phyloP scores from a whole-genome alignment of 2,113 vertebrate genomes.

The Channa maculata region DNA sequence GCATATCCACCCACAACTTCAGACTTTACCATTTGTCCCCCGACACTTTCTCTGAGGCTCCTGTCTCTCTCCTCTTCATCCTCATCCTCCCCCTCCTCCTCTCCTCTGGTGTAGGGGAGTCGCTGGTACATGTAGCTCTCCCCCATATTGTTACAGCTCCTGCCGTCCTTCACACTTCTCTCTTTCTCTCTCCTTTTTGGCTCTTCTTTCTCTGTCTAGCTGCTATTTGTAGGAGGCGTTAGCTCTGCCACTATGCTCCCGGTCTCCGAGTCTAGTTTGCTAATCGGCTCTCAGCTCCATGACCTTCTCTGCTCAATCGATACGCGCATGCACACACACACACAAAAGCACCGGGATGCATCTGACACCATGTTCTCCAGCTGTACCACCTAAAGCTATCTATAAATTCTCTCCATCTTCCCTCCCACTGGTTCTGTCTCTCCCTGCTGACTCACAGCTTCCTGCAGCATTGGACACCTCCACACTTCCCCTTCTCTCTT shows the following conservation, averaged over 20 bases:
- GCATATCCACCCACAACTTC: slow-evolving; percentile 30
- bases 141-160: slow-evolving; percentile 64
- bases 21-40: slow-evolving; percentile 73
- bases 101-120: slow-evolving; percentile 74
- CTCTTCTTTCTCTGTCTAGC: slow-evolving; percentile 24
- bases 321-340: slow-evolving; percentile 31
- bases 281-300: slow-evolving; percentile 63
- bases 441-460: slow-evolving; percentile 71
- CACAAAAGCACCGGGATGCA: slow-evolving; percentile 28
- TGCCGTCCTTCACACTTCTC: slow-evolving; percentile 32
- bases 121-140: slow-evolving; percentile 80
- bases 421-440: slow-evolving; percentile 45
- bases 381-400: slow-evolving; percentile 60
- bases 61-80: slow-evolving; percentile 64
- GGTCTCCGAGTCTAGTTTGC: slow-evolving; percentile 31
- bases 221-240: slow-evolving; percentile 56
- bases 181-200: not conserved
- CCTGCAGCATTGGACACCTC: slow-evolving; percentile 52
- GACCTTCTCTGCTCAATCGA: slow-evolving; percentile 63
- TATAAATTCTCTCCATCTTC: slow-evolving; percentile 41
- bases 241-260: slow-evolving; percentile 10
- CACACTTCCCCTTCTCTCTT: slow-evolving; percentile 38
- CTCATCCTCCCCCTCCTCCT: slow-evolving; percentile 65
- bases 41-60: slow-evolving; percentile 51
- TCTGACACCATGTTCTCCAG: slow-evolving; percentile 41